Conservation (phyloP, 64 coral and sea anemone species). For the Actinia equina region DNA sequence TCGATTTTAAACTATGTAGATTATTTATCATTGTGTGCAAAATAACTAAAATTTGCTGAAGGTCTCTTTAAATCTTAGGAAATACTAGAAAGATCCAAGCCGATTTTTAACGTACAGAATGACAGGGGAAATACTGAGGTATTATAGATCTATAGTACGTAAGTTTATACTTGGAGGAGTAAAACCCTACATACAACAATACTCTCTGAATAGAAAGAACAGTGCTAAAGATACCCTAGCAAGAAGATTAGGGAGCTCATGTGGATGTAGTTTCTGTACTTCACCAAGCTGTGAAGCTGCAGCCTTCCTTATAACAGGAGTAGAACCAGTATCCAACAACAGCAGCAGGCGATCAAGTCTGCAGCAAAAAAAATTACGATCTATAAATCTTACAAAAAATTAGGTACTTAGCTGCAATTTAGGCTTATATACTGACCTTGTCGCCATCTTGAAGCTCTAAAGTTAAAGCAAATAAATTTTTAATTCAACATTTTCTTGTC, state of each 20-base stretch:
- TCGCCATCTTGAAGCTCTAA: conserved; percentile 60
- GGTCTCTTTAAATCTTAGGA: too few species aligned
- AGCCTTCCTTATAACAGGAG: conserved; percentile 85
- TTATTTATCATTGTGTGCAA: too few species aligned
- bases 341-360: conserved; percentile 93
- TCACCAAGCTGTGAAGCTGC: conserved; percentile 96
- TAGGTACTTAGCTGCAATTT: neutral
- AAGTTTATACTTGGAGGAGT: neutral
- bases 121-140: too few species aligned
- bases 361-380: conserved; percentile 26
- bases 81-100: too few species aligned
- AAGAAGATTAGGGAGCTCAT: conserved; percentile 92
- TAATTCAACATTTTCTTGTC: conserved; percentile 26
- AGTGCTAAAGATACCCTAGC: conserved; percentile 60
- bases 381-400: neutral
- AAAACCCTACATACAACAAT: neutral
- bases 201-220: neutral
- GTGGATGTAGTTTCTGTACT: conserved; percentile 98
- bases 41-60: too few species aligned
- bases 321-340: conserved; percentile 93
- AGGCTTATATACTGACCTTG: conserved; percentile 62
- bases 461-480: conserved; percentile 11
- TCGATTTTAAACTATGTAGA: too few species aligned
- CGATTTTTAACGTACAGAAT: too few species aligned
- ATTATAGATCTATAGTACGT: too few species aligned